Conservation (phyloP, 2,888 invertebrate species). For the Psylliodes chrysocephalus region DNA sequence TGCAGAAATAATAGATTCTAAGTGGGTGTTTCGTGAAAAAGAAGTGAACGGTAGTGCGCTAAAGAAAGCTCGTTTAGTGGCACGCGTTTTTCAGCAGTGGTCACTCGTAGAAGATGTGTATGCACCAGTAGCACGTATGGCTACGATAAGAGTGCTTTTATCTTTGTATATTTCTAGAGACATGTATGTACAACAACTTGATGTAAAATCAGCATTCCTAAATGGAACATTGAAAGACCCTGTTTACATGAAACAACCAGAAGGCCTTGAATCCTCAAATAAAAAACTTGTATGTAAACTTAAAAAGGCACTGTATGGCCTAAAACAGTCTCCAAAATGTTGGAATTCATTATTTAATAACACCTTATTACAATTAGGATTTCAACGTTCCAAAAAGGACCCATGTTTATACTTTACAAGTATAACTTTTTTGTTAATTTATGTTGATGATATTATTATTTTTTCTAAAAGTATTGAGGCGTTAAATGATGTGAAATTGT, state of each 20-base stretch:
- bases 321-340: slow-evolving; percentile 23
- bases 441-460: slow-evolving; percentile 33
- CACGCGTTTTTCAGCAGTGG: slow-evolving; percentile 45
- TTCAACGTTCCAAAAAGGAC: slow-evolving; percentile 20
- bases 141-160: slow-evolving; percentile 40
- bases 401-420: slow-evolving; percentile 28
- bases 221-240: slow-evolving; percentile 14
- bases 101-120: slow-evolving; percentile 41
- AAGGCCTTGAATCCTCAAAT: too few species aligned
- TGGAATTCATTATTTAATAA: too few species aligned
- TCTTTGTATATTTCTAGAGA: slow-evolving; percentile 37
- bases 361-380: slow-evolving; percentile 6
- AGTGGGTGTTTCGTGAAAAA: slow-evolving; percentile 42
- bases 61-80: slow-evolving; percentile 44
- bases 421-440: slow-evolving; percentile 24
- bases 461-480: slow-evolving; percentile 15
- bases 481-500: not conserved
- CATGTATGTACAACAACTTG: slow-evolving; percentile 30
- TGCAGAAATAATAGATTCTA: slow-evolving; percentile 42
- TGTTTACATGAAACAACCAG: slow-evolving; percentile 27
- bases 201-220: slow-evolving; percentile 41
- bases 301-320: slow-evolving; percentile 22
- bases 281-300: slow-evolving; percentile 10
- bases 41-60: slow-evolving; percentile 29
- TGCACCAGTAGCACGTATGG: slow-evolving; percentile 46